phyloP scores from a whole-genome alignment of 2,113 vertebrate species.

The Elaphurus davidianus region DNA sequence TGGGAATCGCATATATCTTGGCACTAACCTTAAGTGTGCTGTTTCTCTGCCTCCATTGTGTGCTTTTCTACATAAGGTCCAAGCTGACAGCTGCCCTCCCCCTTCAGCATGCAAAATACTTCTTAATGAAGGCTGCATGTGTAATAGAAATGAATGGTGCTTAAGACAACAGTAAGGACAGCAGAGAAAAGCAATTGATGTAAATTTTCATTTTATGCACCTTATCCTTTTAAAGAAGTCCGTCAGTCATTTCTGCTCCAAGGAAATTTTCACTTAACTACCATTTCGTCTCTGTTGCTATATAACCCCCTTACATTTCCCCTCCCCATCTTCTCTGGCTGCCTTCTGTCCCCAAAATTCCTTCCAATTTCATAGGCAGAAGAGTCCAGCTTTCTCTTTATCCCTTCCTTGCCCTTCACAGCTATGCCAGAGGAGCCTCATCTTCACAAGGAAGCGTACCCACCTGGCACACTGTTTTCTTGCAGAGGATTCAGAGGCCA shows the following conservation, averaged over 20 bases:
- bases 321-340: background rate
- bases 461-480: background rate
- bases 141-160: background rate
- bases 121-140: background rate
- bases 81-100: no score
- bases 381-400: background rate
- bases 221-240: background rate
- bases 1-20: background rate
- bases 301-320: background rate
- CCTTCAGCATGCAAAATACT: background rate
- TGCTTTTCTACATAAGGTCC: background rate
- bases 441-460: background rate
- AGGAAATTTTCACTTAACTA: background rate
- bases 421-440: background rate
- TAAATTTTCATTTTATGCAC: background rate
- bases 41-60: background rate
- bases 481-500: background rate
- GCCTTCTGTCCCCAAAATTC: background rate
- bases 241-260: background rate
- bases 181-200: background rate
- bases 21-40: background rate
- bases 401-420: background rate
- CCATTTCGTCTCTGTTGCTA: background rate
- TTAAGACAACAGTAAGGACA: background rate
- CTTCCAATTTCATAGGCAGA: background rate